Evolutionary conservation across 2,888 invertebrate genomes (phyloP), one percentile per base, ranked within the genome.

Genomic region (Pelosia muscerda): DNA sequence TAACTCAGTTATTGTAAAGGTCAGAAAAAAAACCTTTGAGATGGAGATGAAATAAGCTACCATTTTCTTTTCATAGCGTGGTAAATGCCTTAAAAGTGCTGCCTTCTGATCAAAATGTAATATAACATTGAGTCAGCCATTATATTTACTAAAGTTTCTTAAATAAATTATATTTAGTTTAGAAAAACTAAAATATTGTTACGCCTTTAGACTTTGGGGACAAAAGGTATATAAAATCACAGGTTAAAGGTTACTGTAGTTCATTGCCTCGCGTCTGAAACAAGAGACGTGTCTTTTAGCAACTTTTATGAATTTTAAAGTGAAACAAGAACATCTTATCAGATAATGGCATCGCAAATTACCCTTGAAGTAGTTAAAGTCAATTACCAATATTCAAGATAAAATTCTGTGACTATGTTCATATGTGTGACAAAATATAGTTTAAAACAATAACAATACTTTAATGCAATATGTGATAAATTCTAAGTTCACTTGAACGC

Each of bases 401-500:
- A 11, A 34, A 34, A 3, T 11, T 34, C 0, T 11, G 11, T 34
- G 11, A 34, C 34, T 34, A 34, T 34, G 34, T 11, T 34, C 34
- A 31, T 31, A 31, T 31, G 6, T 31, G 9, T 1, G 10, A 31
- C 19, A 42, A 42, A 42, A 42, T 42, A 42, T 19, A 42, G 42
- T 19, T 28, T 42, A 19, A 34, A 13, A 34, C 1, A 13, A 34
- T 13, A 42, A 15, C 2, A 38, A 42, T 42, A 42, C 6, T 19
- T 19, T 55, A 55, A 25, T 4, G 25, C 25, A 23, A 55, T 55
- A 8, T 55, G 55, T 13, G 15, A 25, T 15, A 15, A 55, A 6
- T 55, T 55, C 25, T 26, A 26, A 42, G n/a, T 66, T 66, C 49
- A 55, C 26, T 56, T 49, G 19, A 58, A 58, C 63, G 25, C n/a